phyloP scores from a whole-genome alignment of 1,140 invertebrate species.

The Drosophila pachea region DNA sequence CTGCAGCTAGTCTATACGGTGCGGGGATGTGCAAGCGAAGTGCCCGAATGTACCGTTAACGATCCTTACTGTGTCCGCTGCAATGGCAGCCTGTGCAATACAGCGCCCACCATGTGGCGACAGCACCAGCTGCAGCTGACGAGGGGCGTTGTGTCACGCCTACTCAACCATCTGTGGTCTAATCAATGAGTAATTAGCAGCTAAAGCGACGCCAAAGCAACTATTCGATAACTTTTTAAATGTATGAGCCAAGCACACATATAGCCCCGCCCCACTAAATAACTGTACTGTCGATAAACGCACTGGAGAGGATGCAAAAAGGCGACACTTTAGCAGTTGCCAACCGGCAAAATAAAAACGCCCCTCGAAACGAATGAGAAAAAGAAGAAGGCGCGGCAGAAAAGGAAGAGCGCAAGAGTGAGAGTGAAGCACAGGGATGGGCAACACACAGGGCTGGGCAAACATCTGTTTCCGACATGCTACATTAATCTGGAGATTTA shows the following conservation, averaged over 20 bases:
- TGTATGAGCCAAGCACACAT: conserved; percentile 39
- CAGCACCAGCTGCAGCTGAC: background rate
- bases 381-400: background rate
- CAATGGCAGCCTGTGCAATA: conserved; percentile 69
- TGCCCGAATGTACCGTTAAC: conserved; percentile 61
- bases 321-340: background rate
- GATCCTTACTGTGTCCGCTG: conserved; percentile 72
- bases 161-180: conserved; percentile 19
- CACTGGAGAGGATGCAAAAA: conserved; percentile 22
- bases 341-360: conserved; percentile 28
- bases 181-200: conserved; percentile 19
- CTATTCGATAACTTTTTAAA: conserved; percentile 24
- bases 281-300: conserved; percentile 14
- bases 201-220: conserved; percentile 7
- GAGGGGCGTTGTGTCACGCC: conserved; percentile 1
- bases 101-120: conserved; percentile 52
- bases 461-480: background rate
- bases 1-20: conserved; percentile 60
- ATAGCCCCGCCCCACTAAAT: background rate
- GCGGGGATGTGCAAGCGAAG: conserved; percentile 60
- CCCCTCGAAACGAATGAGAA: conserved; percentile 6
- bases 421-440: background rate
- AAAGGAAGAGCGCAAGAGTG: background rate
- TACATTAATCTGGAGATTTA: background rate
- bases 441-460: conserved; percentile 20